Percentiles rank a stretch among this genome's conserved stretches.
Evolutionary conservation across 2,797 vertebrate species (phyloP).

Genomic region (Eurystomus glaucurus): DNA sequence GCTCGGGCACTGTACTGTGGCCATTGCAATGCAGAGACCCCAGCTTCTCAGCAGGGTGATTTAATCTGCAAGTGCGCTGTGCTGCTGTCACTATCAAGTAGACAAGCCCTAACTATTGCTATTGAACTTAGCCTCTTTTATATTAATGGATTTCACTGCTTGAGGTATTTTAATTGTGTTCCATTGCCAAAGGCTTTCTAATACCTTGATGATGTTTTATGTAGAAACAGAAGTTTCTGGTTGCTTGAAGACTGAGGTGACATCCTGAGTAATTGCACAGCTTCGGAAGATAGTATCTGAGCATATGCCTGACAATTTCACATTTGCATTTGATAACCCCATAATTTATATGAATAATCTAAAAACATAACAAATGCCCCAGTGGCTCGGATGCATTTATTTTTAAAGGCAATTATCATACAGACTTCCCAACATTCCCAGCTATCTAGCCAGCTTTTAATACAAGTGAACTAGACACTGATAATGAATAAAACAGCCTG

Average conservation of each 20-base stretch:
- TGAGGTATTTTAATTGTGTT: slow-evolving; percentile 68
- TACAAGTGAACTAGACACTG: not conserved
- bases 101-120: not conserved
- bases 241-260: slow-evolving; percentile 66
- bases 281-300: slow-evolving; percentile 50
- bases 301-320: slow-evolving; percentile 62
- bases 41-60: not conserved
- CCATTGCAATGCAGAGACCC: not conserved
- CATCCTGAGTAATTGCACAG: slow-evolving; percentile 74
- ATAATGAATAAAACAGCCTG: not conserved
- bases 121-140: slow-evolving; percentile 3
- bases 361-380: slow-evolving; percentile 34
- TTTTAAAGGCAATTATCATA: slow-evolving; percentile 60
- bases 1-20: not conserved
- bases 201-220: slow-evolving; percentile 55
- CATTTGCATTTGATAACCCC: slow-evolving; percentile 43
- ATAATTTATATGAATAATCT: slow-evolving; percentile 54
- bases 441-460: not conserved
- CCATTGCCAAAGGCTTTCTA: slow-evolving; percentile 63
- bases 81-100: not conserved
- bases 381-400: slow-evolving; percentile 44
- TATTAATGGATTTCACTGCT: slow-evolving; percentile 61
- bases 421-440: not conserved
- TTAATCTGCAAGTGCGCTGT: not conserved
- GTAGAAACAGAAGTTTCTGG: slow-evolving; percentile 43